Conservation (phyloP, 1,140 invertebrate genomes). For the Armadillidium nasatum region DNA sequence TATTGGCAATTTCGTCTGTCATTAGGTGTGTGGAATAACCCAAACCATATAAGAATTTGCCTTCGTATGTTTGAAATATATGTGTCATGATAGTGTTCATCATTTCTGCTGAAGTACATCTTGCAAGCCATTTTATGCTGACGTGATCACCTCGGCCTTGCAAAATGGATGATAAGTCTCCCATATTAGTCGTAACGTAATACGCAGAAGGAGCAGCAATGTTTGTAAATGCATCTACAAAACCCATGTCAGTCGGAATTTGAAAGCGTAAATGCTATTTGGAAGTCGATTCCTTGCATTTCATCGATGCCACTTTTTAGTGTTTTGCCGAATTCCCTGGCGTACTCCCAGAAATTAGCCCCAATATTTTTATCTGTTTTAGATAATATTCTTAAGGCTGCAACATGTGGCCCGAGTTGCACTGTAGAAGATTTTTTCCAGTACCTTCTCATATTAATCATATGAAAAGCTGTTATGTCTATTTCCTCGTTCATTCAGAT, state of each 20-base stretch:
- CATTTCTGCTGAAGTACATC: neutral
- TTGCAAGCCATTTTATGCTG: too few species aligned
- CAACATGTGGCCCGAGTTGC: neutral
- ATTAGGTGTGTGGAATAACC: neutral
- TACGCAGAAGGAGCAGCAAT: neutral
- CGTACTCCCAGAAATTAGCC: too few species aligned
- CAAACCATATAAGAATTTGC: neutral
- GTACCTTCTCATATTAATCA: neutral
- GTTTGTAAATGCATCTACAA: neutral
- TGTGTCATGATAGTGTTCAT: neutral
- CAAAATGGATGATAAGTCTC: neutral
- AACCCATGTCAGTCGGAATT: neutral
- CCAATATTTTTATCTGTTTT: too few species aligned
- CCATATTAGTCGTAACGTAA: neutral
- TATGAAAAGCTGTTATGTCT: neutral
- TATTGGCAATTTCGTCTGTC: neutral
- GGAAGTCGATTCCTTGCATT: too few species aligned
- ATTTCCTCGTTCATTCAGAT: neutral
- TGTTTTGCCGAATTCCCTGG: too few species aligned
- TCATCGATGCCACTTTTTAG: too few species aligned
- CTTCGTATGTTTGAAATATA: neutral
- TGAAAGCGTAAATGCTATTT: neutral
- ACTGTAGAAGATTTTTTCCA: neutral
- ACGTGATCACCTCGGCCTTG: too few species aligned
- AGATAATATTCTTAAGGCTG: neutral